These are phyloP conservation scores for Reinhardtius hippoglossoides DNA, from an alignment of 2,113 vertebrate species.

Conservation along the genomic window DNA sequence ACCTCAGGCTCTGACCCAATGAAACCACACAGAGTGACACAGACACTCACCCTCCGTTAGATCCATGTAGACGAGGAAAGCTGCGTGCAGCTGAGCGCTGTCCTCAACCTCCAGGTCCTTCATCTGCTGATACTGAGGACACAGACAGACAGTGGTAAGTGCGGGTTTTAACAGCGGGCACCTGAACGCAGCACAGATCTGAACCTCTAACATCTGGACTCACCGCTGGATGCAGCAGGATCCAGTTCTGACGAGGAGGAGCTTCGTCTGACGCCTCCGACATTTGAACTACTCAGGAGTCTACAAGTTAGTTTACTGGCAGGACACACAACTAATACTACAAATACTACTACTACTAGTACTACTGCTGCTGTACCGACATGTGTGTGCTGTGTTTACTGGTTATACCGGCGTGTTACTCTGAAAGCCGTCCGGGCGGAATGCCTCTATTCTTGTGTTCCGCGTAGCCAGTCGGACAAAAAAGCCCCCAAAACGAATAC, in stretches of 20 bases:
- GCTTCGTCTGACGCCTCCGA: background rate
- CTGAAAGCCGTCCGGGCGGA: constrained; percentile 51
- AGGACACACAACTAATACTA: too few species aligned
- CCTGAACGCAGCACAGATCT: background rate
- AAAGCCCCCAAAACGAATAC: background rate
- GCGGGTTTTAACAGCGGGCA: too few species aligned
- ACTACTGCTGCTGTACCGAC: background rate
- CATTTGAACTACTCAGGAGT: constrained; percentile 21
- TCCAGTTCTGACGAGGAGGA: constrained; percentile 66
- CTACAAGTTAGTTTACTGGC: fast-evolving
- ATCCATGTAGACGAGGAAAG: constrained; percentile 94
- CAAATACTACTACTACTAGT: background rate
- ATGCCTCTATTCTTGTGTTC: constrained; percentile 11
- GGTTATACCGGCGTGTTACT: constrained; percentile 43
- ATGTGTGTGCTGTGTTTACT: background rate
- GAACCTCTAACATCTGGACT: constrained; percentile 10
- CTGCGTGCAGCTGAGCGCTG: constrained; percentile 86
- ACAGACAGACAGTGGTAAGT: background rate
- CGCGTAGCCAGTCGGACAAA: background rate
- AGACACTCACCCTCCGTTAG: constrained; percentile 88
- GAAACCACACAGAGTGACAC: background rate
- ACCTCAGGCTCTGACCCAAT: too few species aligned
- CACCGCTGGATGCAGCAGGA: constrained; percentile 77
- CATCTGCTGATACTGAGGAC: constrained; percentile 88
- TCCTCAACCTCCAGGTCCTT: constrained; percentile 87